Evolutionary conservation across 2,888 invertebrate genomes (phyloP), one percentile per base, ranked within the genome.

Genomic region (Meiosimyza platycephala): DNA sequence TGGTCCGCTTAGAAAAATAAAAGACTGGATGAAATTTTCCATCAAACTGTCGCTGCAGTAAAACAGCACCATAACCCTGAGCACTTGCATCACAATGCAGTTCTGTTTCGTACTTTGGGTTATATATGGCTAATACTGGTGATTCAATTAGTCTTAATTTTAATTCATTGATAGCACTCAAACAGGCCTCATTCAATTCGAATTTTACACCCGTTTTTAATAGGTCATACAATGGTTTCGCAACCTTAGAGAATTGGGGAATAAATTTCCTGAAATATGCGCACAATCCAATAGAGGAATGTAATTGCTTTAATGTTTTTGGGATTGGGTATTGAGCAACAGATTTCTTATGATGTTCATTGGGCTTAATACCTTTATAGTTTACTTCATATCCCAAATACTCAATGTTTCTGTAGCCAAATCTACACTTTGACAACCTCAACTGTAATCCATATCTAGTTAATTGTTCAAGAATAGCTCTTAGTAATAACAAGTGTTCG

Each of bases 1-100:
- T 75, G 0, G 81, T 79, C 52, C 78, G 70, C 72, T 80, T 79
- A 22, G 82, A 83, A 72, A 84, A 85, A 72, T 78, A 85, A 62
- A 79, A 82, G 80, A n/a, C n/a, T n/a, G n/a, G n/a, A n/a, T n/a
- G n/a, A n/a, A n/a, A n/a, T n/a, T n/a, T n/a, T n/a, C n/a, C n/a
- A n/a, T n/a, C n/a, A n/a, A n/a, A n/a, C n/a, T n/a, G n/a, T n/a
- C n/a, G n/a, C n/a, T n/a, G n/a, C 62, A 85, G n/a, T 6, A 84
- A 63, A 11, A 82, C 78, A 5, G 80, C 79, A 18, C 82, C 84
- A 60, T 80, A 76, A 0, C 84, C 84, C 1, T 75, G 9, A 6
- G 74, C 40, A 72, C 80, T 81, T 3, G 82, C 82, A 75, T 84
- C 83, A 3, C 81, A 82, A 71, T 85, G 83, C 9, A 84, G 62